Percentiles rank a stretch among this genome's conserved stretches.
Conservation (phyloP, 2,888 invertebrate genomes). For the Tetheella fluctuosa region DNA sequence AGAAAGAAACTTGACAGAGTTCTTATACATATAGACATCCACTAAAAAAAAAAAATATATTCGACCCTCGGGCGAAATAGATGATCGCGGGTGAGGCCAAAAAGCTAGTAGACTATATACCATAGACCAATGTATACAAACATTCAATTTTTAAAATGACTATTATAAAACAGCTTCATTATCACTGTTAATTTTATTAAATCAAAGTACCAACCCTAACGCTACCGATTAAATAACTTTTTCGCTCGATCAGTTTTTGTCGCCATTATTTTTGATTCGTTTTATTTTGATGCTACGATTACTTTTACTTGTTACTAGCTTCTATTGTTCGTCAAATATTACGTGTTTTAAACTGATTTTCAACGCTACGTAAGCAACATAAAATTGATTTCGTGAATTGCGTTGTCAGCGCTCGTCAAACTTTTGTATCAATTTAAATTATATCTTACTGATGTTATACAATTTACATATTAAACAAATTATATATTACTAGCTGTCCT, state of each 20-base stretch:
- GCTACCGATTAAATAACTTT: background rate
- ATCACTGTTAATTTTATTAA: too few species aligned
- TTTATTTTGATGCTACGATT: background rate
- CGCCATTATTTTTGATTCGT: constrained; percentile 1
- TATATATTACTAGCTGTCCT: too few species aligned
- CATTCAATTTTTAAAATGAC: too few species aligned
- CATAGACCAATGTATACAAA: too few species aligned
- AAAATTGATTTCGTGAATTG: background rate
- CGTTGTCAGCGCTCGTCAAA: background rate
- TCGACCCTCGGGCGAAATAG: too few species aligned
- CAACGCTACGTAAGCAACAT: background rate
- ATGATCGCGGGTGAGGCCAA: too few species aligned
- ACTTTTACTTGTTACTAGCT: background rate
- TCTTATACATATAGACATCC: too few species aligned
- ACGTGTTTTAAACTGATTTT: background rate
- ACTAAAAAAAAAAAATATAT: too few species aligned
- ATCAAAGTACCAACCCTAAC: background rate
- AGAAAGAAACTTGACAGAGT: too few species aligned
- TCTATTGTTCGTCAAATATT: background rate
- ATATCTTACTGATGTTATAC: too few species aligned
- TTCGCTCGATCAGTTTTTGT: background rate
- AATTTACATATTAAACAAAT: background rate
- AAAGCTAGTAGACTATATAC: too few species aligned
- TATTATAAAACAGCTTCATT: too few species aligned
- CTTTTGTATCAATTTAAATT: background rate